These are phyloP conservation scores for Salvelinus alpinus DNA, from an alignment of 2,113 vertebrate species.

Conservation along the genomic window DNA sequence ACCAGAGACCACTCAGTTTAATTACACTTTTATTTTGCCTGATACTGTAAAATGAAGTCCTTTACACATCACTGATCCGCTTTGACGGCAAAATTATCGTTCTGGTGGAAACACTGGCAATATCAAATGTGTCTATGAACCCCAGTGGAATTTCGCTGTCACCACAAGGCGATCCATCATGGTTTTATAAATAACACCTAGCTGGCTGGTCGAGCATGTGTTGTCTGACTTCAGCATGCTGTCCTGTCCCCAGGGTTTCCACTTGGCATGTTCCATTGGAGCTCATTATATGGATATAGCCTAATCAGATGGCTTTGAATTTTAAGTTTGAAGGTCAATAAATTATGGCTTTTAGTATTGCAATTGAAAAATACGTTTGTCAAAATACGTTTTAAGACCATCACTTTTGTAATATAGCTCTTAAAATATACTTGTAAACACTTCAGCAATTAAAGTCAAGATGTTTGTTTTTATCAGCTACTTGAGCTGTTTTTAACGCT, in stretches of 20 bases:
- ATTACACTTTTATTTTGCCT: no score
- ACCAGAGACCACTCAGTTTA: no score
- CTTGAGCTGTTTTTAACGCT: background rate
- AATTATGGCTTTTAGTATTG: no score
- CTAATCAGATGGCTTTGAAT: background rate
- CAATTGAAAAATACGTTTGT: no score
- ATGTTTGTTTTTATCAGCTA: background rate
- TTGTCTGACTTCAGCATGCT: constrained; percentile 26
- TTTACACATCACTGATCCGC: no score
- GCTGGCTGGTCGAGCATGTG: constrained; percentile 59
- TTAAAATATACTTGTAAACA: background rate
- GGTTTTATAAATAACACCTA: constrained; percentile 70
- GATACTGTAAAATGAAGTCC: no score
- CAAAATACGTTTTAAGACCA: no score
- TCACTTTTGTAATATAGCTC: background rate
- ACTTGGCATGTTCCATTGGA: constrained; percentile 1
- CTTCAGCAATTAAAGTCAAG: background rate
- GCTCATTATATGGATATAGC: no score
- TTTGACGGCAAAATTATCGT: constrained; percentile 27
- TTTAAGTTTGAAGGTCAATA: background rate
- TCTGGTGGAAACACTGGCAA: constrained; percentile 24
- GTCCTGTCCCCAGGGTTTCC: constrained; percentile 30
- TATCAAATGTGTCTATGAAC: constrained; percentile 23
- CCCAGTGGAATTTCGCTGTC: constrained; percentile 18
- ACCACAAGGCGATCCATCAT: constrained; percentile 24